Evolutionary conservation across 1,140 invertebrate genomes (phyloP).

Genomic region (Calliphora vicina): DNA sequence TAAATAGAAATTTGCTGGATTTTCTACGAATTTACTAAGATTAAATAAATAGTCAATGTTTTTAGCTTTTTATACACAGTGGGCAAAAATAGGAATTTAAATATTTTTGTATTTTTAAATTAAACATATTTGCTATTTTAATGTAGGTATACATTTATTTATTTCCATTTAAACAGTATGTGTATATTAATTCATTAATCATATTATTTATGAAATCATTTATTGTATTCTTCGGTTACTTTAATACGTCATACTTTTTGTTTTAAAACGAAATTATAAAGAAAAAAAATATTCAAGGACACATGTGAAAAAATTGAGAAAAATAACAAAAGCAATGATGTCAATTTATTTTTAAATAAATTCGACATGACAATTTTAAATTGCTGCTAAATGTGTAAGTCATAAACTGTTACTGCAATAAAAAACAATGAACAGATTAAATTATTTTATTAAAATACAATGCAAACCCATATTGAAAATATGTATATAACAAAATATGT

Average conservation of each 20-base stretch:
- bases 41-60: background rate
- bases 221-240: background rate
- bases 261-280: background rate
- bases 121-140: too few species aligned
- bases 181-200: background rate
- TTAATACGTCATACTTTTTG: background rate
- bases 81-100: too few species aligned
- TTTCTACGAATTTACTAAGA: background rate
- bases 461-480: too few species aligned
- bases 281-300: background rate
- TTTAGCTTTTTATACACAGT: background rate
- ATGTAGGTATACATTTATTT: too few species aligned
- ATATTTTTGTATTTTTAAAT: too few species aligned
- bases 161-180: background rate
- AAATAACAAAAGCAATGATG: background rate
- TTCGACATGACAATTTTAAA: background rate
- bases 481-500: too few species aligned
- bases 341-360: constrained; percentile 2
- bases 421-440: too few species aligned
- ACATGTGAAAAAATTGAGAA: background rate
- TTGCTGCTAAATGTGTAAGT: background rate
- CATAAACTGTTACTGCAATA: too few species aligned
- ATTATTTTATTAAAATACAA: too few species aligned
- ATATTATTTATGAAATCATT: background rate
- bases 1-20: background rate